A percentile compares a stretch with the other conserved stretches of the same genome.
These are phyloP conservation scores for Gonioctena quinquepunctata DNA, from an alignment of 1,140 invertebrate species.

Conservation along the genomic window DNA sequence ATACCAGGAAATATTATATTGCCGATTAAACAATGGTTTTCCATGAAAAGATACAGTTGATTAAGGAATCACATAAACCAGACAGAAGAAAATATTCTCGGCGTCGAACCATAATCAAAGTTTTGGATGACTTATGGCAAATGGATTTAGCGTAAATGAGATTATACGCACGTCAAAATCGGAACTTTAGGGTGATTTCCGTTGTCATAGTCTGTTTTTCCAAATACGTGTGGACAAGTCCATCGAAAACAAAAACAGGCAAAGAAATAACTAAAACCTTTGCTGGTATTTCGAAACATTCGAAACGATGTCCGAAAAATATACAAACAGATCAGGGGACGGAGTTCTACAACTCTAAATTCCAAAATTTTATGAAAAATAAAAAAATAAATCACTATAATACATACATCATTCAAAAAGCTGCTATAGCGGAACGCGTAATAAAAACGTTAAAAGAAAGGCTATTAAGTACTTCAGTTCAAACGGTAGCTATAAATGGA, in stretches of 20 bases:
- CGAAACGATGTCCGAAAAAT: slow-evolving; percentile 48
- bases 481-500: slow-evolving; percentile 44
- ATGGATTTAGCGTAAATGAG: slow-evolving; percentile 55
- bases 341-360: too few species aligned
- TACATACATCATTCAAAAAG: slow-evolving; percentile 53
- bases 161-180: slow-evolving; percentile 49
- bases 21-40: background rate
- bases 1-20: background rate
- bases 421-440: slow-evolving; percentile 53
- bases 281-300: slow-evolving; percentile 38
- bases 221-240: too few species aligned
- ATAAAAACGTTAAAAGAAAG: slow-evolving; percentile 53
- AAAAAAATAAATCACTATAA: too few species aligned
- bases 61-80: slow-evolving; percentile 50
- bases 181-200: slow-evolving; percentile 50
- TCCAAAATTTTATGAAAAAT: too few species aligned
- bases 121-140: slow-evolving; percentile 53
- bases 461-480: slow-evolving; percentile 52
- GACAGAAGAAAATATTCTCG: slow-evolving; percentile 48
- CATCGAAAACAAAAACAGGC: too few species aligned
- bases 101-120: slow-evolving; percentile 44
- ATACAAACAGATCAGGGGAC: too few species aligned
- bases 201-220: slow-evolving; percentile 1
- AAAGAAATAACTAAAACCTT: slow-evolving; percentile 45
- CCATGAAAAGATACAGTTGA: slow-evolving; percentile 7